These are phyloP conservation scores for Characodon lateralis DNA, from an alignment of 2,797 vertebrate species.

Conservation along the genomic window DNA sequence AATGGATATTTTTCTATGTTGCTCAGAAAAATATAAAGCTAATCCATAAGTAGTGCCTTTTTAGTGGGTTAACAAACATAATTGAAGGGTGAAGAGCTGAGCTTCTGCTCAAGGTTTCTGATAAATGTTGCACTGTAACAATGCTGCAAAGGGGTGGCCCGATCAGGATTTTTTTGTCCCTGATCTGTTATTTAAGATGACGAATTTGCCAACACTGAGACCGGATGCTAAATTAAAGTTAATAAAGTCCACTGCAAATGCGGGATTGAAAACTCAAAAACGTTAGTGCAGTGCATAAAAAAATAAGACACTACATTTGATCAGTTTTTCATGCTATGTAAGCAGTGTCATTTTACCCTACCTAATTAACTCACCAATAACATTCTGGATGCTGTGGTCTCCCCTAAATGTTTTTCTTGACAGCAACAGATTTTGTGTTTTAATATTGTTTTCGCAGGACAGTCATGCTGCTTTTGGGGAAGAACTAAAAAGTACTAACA, in stretches of 20 bases:
- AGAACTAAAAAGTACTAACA: too few relatives aligned
- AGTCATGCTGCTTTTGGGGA: too few relatives aligned
- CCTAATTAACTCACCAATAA: too few relatives aligned
- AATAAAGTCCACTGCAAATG: neutral
- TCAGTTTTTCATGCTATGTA: too few relatives aligned
- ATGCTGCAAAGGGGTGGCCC: neutral
- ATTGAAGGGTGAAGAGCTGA: slow-evolving; percentile 18
- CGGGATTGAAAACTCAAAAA: too few relatives aligned
- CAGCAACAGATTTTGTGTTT: too few relatives aligned
- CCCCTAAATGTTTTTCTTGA: too few relatives aligned
- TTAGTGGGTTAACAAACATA: slow-evolving; percentile 33
- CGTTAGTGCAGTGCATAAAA: too few relatives aligned
- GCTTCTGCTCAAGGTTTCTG: slow-evolving; percentile 5
- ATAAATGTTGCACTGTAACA: slow-evolving; percentile 12
- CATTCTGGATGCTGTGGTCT: too few relatives aligned
- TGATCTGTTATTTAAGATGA: neutral
- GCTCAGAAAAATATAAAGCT: slow-evolving; percentile 19
- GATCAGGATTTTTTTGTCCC: neutral
- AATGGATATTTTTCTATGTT: slow-evolving; percentile 17
- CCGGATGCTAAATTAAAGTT: neutral
- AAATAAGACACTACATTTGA: too few relatives aligned
- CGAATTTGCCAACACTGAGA: neutral
- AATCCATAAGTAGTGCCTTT: slow-evolving; percentile 20
- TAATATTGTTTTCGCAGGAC: too few relatives aligned
- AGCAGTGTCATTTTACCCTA: too few relatives aligned